Evolutionary conservation across 2,113 vertebrate species (phyloP), one percentile per base, ranked within the genome.

Genomic region (Takifugu bimaculatus): DNA sequence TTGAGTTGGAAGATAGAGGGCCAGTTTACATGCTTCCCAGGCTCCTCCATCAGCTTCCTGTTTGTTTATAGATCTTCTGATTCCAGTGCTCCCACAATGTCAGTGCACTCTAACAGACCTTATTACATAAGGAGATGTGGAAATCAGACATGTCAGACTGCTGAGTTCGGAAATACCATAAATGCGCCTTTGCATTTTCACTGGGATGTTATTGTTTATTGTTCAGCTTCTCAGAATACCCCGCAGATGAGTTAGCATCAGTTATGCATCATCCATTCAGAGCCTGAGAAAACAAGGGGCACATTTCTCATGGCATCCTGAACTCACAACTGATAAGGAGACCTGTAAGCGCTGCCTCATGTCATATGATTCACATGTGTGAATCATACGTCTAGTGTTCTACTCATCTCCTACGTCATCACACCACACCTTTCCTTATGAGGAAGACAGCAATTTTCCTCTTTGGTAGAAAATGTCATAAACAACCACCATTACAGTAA

Each of bases 21-120:
- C 63, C 63, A 60, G 62, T 78, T 80, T 51, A 70, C 29, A 71
- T 29, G 60, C 57, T 84, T 85, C 82, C 80, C 80, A 83, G 77
- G 65, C 82, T 77, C 78, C 78, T 78, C 54, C 59, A 60, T 78
- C 70, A 71, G 61, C 78, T 81, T 84, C 86, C 82, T 88, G 86
- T 84, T 85, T 84, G 76, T 81, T 83, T 79, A 68, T 50, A 59
- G 7, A 70, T 72, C 55, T n/a, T 79, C 60, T 52, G 64, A 29
- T 82, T 78, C 57, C 63, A 50, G 5, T 59, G 32, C 75, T 82
- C 70, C 74, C 85, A 83, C 72, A 77, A 26, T 56, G 1, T 44
- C 13, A 68, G 50, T 50, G 26, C 1, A 45, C 39, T 60, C 2
- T 57, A n/a, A 12, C 51, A 10, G 26, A 6, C 13, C 10, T 32